These are phyloP conservation scores for Sitta carolinensis DNA, from an alignment of 2,797 vertebrate species.

Conservation along the genomic window DNA sequence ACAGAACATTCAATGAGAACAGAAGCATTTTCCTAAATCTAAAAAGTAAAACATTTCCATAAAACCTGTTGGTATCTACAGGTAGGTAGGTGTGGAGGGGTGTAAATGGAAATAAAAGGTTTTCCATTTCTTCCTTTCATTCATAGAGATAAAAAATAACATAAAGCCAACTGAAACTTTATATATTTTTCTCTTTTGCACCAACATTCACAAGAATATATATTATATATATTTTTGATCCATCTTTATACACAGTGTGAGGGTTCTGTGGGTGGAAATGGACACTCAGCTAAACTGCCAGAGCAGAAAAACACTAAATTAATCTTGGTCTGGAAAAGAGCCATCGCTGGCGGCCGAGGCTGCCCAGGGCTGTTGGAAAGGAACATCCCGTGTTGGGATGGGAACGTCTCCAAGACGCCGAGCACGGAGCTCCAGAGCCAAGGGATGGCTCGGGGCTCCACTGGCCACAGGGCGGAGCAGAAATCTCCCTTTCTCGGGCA, in stretches of 20 bases:
- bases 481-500: neutral
- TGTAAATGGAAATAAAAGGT: constrained; percentile 1
- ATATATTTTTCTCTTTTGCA: constrained; percentile 74
- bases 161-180: constrained; percentile 25
- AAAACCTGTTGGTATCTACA: constrained; percentile 36
- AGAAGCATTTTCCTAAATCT: constrained; percentile 65
- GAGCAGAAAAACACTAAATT: constrained; percentile 74
- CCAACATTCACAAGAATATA: constrained; percentile 85
- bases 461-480: neutral
- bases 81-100: constrained; percentile 19
- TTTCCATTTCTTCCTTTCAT: constrained; percentile 49
- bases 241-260: constrained; percentile 84
- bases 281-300: constrained; percentile 63
- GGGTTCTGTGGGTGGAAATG: constrained; percentile 74
- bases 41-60: constrained; percentile 50
- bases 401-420: rapidly evolving
- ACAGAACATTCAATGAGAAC: constrained; percentile 79
- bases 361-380: neutral
- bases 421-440: rapidly evolving
- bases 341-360: neutral
- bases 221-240: constrained; percentile 49
- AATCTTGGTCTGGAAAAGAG: neutral
- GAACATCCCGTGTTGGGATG: rapidly evolving
- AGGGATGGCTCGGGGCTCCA: rapidly evolving
- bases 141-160: constrained; percentile 64